Evolutionary conservation across 1,140 invertebrate species (phyloP), one percentile per base, ranked within the genome.

Genomic region (Mactra quadrangularis): DNA sequence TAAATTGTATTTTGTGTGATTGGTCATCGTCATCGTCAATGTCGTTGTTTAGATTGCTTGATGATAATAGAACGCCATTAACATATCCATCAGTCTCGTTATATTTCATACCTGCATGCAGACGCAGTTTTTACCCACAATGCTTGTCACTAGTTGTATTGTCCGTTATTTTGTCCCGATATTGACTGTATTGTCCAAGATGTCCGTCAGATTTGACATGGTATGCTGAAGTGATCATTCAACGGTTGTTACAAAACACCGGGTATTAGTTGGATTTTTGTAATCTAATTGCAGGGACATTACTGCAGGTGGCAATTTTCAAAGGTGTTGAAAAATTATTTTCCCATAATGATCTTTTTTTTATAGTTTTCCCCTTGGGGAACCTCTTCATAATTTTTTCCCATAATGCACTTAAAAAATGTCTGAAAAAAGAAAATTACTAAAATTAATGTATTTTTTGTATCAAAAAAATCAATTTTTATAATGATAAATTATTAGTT

Each of bases 1-100:
- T 68, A 68, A 50, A 68, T 68, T 68, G 45, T 41, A 50, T n/a
- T n/a, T n/a, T n/a, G n/a, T n/a, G n/a, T n/a, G n/a, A n/a, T 68
- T 68, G 45, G 64, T 27, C 19, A 31, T 50, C 41, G 64, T 68
- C 64, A 68, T 50, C 64, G 47, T 50, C 45, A 41, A n/a, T 41
- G 25, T 68, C 64, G 22, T 45, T 45, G 45, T 68, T n/a, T 68
- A 68, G 64, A 68, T 68, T 50, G 19, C 31, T 47, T 38, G 27
- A 68, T 47, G 64, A 68, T 68, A 68, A 68, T 47, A 41, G 35
- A 27, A 13, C n/a, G n/a, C 19, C 45, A 68, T 68, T 68, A 47
- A 38, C 64, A 68, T 68, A 68, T 68, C 41, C 22, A 68, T 68
- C 33, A 38, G 27, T 50, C 25, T 27, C 47, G 64, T 68, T 68